phyloP scores from a whole-genome alignment of 1,140 invertebrate genomes.

The Psix sp. region DNA sequence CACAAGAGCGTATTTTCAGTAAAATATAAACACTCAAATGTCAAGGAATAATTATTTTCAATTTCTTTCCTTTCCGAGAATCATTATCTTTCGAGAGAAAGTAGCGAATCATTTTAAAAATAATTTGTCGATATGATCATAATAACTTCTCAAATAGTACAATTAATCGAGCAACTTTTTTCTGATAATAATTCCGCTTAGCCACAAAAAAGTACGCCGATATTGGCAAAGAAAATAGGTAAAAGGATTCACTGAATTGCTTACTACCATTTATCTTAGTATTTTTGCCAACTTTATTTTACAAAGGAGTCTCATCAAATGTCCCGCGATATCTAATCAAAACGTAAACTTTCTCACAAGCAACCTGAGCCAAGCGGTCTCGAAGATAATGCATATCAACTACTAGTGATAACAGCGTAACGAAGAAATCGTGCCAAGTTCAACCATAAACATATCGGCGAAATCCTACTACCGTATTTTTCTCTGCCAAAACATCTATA shows the following conservation, averaged over 20 bases:
- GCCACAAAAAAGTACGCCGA: constrained; percentile 3
- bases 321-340: constrained; percentile 43
- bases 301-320: constrained; percentile 36
- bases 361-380: constrained; percentile 25
- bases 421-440: background rate
- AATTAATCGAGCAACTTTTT: background rate
- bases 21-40: too few relatives aligned
- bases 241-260: constrained; percentile 4
- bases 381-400: constrained; percentile 43
- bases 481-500: background rate
- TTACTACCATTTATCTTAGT: constrained; percentile 20
- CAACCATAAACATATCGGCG: too few relatives aligned
- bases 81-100: constrained; percentile 11
- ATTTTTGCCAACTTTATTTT: constrained; percentile 31
- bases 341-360: constrained; percentile 54
- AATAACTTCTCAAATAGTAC: background rate
- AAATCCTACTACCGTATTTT: too few relatives aligned
- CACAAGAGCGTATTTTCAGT: too few relatives aligned
- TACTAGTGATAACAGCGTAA: constrained; percentile 31
- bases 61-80: constrained; percentile 10
- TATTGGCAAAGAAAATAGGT: background rate
- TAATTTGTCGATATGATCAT: constrained; percentile 6
- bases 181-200: background rate
- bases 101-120: background rate
- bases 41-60: constrained; percentile 14